Evolutionary conservation across 2,797 vertebrate species (phyloP), one percentile per base, ranked within the genome.

Genomic region (Anabacerthia variegaticeps): DNA sequence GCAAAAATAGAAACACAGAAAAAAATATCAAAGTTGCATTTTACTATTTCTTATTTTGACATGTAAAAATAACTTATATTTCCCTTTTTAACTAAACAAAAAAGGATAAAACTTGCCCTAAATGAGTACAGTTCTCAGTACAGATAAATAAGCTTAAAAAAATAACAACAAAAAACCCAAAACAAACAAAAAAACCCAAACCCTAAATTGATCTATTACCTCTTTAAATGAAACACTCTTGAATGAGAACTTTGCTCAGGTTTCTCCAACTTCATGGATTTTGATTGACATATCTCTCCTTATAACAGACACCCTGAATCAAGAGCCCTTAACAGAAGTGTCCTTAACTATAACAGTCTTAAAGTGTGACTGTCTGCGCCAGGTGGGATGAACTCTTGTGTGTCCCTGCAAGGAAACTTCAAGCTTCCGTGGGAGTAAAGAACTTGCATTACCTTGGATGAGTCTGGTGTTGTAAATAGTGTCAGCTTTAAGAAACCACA

Each of bases 321-420:
- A 93, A 96, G 89, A 92, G 88, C 80, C 46, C 82, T 94, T 91
- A 81, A 48, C 51, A 85, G 51, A 91, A 96, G 91, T 66, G 73
- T 78, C 46, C 85, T 95, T 81, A 92, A 69, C 81, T 61, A 0
- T 32, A 80, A 80, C 23, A 88, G 72, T 44, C 72, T 39, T 65
- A 56, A 85, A 89, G 54, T 2, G 0, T 49, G 66, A 71, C 61
- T 85, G 72, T 19, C 67, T 90, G 44, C 22, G 36, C 51, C 52
- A 76, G 76, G 85, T 87, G 55, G 93, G 67, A 46, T 2, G 3
- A 89, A 88, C 58, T 63, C 52, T 0, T 0, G 2, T 2, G 1
- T 37, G 23, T 30, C 26, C 79, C 75, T 9, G 9, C 1, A 9
- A 94, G 61, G 61, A 94, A 68, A 41, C 61, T 67, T 28, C 34